Evolutionary conservation across 1,140 invertebrate species (phyloP).

Genomic region (Pachypeltis micranthus): DNA sequence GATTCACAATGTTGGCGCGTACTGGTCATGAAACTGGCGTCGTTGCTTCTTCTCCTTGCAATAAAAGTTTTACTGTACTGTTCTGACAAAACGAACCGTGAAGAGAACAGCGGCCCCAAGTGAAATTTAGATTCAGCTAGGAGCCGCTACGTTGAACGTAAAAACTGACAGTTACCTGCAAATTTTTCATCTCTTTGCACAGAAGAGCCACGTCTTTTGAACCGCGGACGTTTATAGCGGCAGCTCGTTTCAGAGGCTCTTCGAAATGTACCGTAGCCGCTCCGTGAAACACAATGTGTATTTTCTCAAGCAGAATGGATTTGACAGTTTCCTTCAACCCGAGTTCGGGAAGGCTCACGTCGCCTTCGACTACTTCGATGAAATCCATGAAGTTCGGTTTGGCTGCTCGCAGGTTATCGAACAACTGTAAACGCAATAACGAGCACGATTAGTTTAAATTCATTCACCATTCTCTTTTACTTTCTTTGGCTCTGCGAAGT

Average conservation of each 20-base stretch:
- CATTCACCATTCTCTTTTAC: no score
- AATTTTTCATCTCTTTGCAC: constrained; percentile 48
- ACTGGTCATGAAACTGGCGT: no score
- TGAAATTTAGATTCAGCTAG: no score
- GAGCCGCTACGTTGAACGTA: no score
- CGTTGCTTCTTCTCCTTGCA: no score
- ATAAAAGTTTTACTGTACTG: no score
- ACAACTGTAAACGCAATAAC: constrained; percentile 39
- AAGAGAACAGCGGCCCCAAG: no score
- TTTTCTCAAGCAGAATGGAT: constrained; percentile 35
- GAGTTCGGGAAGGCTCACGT: constrained; percentile 57
- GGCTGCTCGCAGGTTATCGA: constrained; percentile 36
- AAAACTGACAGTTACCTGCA: constrained; percentile 45
- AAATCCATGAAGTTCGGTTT: constrained; percentile 33
- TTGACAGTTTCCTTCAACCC: constrained; percentile 62
- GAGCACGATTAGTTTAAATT: no score
- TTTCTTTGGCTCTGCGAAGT: no score
- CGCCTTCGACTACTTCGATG: constrained; percentile 54
- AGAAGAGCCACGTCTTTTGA: constrained; percentile 50
- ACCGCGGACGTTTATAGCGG: constrained; percentile 46
- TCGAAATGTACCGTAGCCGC: constrained; percentile 80
- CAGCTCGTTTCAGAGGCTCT: constrained; percentile 57
- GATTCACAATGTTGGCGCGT: no score
- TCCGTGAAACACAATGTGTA: constrained; percentile 55
- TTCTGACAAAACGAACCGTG: no score